A percentile compares a stretch with the other conserved stretches of the same genome.
Conservation (phyloP, 35 echinoderm and acorn worm species). For the Anneissia japonica region DNA sequence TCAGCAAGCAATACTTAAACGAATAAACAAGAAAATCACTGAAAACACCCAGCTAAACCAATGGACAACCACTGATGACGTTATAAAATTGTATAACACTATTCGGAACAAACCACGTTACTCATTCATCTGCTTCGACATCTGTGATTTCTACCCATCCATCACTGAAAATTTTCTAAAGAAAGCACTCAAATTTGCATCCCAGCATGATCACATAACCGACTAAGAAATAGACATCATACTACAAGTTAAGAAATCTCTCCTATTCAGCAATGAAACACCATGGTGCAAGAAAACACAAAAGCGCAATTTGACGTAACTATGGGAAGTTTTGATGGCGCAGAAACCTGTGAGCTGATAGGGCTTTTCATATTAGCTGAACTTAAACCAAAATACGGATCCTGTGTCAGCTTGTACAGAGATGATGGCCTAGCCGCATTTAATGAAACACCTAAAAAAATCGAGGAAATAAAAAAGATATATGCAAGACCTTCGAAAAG, state of each 20-base stretch:
- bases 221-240: too few species aligned
- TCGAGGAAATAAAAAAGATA: not conserved
- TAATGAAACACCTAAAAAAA: not conserved
- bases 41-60: not conserved
- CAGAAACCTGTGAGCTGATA: not conserved
- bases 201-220: not conserved
- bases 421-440: not conserved
- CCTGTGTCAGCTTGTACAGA: slow-evolving; percentile 1
- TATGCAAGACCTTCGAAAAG: not conserved
- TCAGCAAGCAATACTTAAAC: not conserved
- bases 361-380: not conserved
- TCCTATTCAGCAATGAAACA: too few species aligned
- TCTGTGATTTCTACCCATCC: not conserved
- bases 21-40: slow-evolving; percentile 3
- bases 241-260: too few species aligned
- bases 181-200: not conserved
- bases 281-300: too few species aligned
- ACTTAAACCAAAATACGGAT: not conserved
- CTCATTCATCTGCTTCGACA: slow-evolving; percentile 2
- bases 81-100: not conserved
- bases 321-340: slow-evolving; percentile 14
- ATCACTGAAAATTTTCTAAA: not conserved
- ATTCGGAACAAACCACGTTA: not conserved
- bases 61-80: too few species aligned
- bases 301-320: not conserved